Evolutionary conservation across 23 tunicate species (phyloP), one percentile per base, ranked within the genome.

Genomic region (Phallusia fumigata): DNA sequence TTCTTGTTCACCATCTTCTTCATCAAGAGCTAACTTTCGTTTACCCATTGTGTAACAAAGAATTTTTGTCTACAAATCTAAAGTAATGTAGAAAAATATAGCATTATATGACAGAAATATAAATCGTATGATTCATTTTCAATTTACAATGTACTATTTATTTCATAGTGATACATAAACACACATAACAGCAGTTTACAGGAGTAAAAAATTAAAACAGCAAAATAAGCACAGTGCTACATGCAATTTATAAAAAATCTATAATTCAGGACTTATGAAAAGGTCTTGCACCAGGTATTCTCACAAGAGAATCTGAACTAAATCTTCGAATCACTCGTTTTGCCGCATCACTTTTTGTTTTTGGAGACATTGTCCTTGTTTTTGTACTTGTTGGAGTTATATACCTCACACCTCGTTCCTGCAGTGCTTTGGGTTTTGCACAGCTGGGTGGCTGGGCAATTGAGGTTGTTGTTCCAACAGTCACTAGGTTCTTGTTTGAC

Each of bases 271-370:
- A 34, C 51, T 80, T 80, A 52, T 49, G 58, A 80, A 80, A 80
- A 1, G 83, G 83, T 12, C 83, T 31, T 22, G 83, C 53, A 51
- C 83, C 83, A 51, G 83, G 83, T 51, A 80, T 80, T 52, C 83
- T 52, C 24, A 80, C 58, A 31, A 80, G 73, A 31, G 83, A 30
- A 31, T 80, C 58, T 30, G 83, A 31, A 16, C 30, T 52, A 51
- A 52, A 16, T 35, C 33, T 36, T 22, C 31, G 50, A 6, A 28
- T 36, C 31, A 19, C 80, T 33, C 52, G 18, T 0, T 36, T 36
- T 45, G 33, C 26, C 16, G 19, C 33, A 36, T 30, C 21, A 21
- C 52, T 19, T 22, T 28, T 36, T 28, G 80, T 10, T 26, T 77
- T 36, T 1, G 80, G 80, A 0, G 80, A 77, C 47, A 35, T 77